Evolutionary conservation across 1,140 invertebrate genomes (phyloP).

Genomic region (Drosophila arizonae): DNA sequence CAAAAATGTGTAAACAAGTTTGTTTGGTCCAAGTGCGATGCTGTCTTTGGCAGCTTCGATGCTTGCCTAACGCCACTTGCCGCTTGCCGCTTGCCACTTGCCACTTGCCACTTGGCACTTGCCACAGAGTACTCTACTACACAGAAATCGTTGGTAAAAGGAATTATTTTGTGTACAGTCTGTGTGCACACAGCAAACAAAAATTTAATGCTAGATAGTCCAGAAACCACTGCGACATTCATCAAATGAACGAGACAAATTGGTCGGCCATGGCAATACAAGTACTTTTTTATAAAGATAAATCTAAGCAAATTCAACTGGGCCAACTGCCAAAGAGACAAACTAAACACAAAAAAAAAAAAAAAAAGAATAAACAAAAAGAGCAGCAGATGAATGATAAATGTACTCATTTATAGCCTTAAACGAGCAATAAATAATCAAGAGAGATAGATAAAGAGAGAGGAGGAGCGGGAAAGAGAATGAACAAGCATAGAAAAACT

Average conservation of each 20-base stretch:
- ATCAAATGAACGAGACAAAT: conserved; percentile 69
- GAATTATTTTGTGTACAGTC: conserved; percentile 41
- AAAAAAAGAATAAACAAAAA: not conserved
- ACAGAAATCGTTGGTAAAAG: conserved; percentile 48
- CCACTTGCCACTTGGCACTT: conserved; percentile 27
- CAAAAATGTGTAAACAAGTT: conserved; percentile 80
- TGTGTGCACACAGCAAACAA: conserved; percentile 12
- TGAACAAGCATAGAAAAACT: conserved; percentile 22
- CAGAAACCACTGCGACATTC: conserved; percentile 32
- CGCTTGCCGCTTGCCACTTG: conserved; percentile 31
- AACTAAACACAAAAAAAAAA: conserved; percentile 17
- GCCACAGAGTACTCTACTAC: conserved; percentile 7
- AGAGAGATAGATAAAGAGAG: conserved; percentile 8
- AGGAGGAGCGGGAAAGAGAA: not conserved
- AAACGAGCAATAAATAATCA: conserved; percentile 40
- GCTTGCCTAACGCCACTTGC: conserved; percentile 29
- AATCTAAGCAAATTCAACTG: conserved; percentile 46
- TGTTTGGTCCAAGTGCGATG: conserved; percentile 69
- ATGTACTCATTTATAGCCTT: conserved; percentile 15
- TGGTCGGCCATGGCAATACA: conserved; percentile 31
- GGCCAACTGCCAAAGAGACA: conserved; percentile 32
- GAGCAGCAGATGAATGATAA: conserved; percentile 36
- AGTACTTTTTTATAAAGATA: conserved; percentile 41
- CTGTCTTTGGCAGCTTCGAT: conserved; percentile 61
- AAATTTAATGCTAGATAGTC: conserved; percentile 40